Base-by-base conservation (phyloP, 2,113 vertebrate genomes). In the Engystomops pustulosus region DNA sequence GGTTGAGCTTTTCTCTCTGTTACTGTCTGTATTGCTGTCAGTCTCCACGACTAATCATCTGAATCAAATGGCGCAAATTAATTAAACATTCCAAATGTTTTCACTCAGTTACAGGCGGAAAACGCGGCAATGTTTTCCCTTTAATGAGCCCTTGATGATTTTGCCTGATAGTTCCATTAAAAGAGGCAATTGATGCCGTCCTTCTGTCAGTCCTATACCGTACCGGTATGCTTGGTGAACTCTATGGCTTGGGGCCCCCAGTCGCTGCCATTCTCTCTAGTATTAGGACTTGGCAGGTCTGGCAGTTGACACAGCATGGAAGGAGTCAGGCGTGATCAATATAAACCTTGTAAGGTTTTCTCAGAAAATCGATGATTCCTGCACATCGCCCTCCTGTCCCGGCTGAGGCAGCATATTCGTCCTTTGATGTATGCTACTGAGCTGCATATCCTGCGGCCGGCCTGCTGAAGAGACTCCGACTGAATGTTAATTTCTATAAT, bases 221-320 rank as follows among this genome's bases (percentile, higher is more conserved):
- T 32, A 12, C 53, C 34, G 6, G 10, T 49, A 23, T 12, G 6
- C 38, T 47, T 7, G 5, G 17, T 32, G 1, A 20, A 36, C 30
- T 25, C 3, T 30, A 45, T 49, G 60, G 17, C 60, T 32, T 30
- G 17, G 15, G 14, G 53, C 53, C 14, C n/a, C 14, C 4, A 14
- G 15, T 20, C 32, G 30, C 15, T 41, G 51, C 20, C 44, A 2
- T 7, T 70, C 20, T 27, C 23, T 34, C 11, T 0, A 27, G 47
- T 49, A n/a, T 58, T 38, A 53, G 60, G 44, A 36, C 65, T 30
- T 45, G 45, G 62, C 80, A 71, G 49, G 55, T 36, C 38, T 83
- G 80, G 69, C 53, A n/a, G 36, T 74, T 83, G 81, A 74, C 81
- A 74, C 81, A 62, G 81, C 81, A 49, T 83, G 70, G 41, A 83